Evolutionary conservation across 2,888 invertebrate species (phyloP).

Genomic region (Tachina lurida): DNA sequence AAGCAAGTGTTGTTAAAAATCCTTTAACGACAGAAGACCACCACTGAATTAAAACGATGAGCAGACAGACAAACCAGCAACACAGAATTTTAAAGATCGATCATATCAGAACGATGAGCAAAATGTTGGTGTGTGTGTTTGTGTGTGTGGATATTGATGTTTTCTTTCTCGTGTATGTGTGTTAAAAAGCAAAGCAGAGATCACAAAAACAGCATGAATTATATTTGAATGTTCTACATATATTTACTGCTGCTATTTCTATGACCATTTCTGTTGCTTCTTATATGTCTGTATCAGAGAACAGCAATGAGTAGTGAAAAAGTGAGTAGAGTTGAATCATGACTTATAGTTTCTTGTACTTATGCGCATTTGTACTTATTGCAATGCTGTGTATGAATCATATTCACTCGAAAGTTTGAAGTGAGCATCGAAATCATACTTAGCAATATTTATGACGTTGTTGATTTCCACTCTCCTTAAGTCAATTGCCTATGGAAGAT

Average conservation of each 20-base stretch:
- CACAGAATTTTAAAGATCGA: conserved; percentile 24
- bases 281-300: background rate
- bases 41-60: conserved; percentile 39
- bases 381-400: too few relatives aligned
- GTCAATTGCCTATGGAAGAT: too few relatives aligned
- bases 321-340: too few relatives aligned
- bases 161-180: background rate
- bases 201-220: conserved; percentile 16
- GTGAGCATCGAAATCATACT: too few relatives aligned
- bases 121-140: background rate
- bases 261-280: background rate
- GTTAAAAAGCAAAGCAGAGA: background rate
- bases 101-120: conserved; percentile 40
- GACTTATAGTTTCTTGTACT: too few relatives aligned
- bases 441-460: too few relatives aligned
- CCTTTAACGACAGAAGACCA: conserved; percentile 50
- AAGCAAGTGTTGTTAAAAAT: conserved; percentile 29
- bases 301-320: too few relatives aligned
- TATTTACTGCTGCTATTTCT: conserved; percentile 7
- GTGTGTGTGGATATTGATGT: conserved; percentile 22
- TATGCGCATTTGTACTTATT: too few relatives aligned
- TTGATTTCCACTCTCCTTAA: too few relatives aligned
- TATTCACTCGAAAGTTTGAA: too few relatives aligned
- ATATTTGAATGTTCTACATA: background rate
- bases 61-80: background rate